These are phyloP conservation scores for Donacobius atricapilla DNA, from an alignment of 2,113 vertebrate species.

Conservation along the genomic window DNA sequence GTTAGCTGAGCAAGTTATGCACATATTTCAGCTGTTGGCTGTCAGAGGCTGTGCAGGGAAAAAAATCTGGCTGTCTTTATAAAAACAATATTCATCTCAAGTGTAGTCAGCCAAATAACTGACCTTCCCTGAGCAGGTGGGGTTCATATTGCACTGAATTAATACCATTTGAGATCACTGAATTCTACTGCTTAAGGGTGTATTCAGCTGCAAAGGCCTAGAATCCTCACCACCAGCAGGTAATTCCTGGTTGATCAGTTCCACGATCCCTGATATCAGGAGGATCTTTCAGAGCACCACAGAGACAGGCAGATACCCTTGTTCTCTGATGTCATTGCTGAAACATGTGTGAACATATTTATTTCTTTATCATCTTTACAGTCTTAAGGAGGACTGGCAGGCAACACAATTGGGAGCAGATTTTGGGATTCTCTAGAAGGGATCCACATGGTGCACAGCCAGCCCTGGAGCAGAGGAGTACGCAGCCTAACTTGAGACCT, in stretches of 20 bases:
- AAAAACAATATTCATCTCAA: background rate
- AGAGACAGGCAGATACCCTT: background rate
- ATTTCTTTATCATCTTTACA: background rate
- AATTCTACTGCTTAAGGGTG: background rate
- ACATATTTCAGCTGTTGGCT: background rate
- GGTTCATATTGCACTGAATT: background rate
- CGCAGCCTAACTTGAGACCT: background rate
- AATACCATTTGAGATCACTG: background rate
- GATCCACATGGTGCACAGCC: rapidly evolving
- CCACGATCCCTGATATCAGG: rapidly evolving
- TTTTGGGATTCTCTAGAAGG: background rate
- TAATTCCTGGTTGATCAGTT: background rate
- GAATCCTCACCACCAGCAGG: background rate
- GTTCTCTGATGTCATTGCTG: background rate
- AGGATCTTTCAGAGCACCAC: background rate
- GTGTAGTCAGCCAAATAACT: background rate
- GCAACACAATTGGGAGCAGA: background rate
- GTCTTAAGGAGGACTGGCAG: background rate
- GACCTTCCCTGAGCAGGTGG: background rate
- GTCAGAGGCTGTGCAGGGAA: background rate
- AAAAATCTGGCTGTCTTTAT: background rate
- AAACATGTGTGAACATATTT: background rate
- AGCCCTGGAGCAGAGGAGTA: background rate
- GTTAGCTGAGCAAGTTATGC: background rate
- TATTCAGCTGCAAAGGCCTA: background rate